Percentiles rank a stretch among this genome's conserved stretches.
Evolutionary conservation across 35 echinoderm and acorn worm species (phyloP).

Genomic region (Ophiothrix spiculata): DNA sequence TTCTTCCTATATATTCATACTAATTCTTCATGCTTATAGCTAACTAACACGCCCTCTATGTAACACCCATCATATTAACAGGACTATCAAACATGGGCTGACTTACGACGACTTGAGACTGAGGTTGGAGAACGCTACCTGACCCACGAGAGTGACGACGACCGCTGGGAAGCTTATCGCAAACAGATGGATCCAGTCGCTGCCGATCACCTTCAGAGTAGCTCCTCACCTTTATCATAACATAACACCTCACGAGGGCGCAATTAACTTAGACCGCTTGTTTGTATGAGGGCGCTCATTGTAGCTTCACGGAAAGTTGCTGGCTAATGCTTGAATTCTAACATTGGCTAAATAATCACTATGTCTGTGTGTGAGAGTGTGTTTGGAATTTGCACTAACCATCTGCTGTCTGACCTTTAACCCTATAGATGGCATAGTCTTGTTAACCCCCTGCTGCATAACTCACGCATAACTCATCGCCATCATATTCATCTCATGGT

Average conservation of each 20-base stretch:
- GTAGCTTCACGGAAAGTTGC: background rate
- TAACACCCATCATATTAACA: slow-evolving; percentile 17
- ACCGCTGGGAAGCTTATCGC: slow-evolving; percentile 86
- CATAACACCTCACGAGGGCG: background rate
- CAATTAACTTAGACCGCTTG: too few relatives aligned
- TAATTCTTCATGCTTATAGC: background rate
- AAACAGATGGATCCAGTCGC: slow-evolving; percentile 15
- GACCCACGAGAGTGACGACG: slow-evolving; percentile 97
- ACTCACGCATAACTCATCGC: background rate
- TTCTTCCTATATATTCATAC: too few relatives aligned
- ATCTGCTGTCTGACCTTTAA: background rate
- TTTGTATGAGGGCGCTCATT: slow-evolving; percentile 6
- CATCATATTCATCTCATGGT: background rate
- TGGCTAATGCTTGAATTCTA: background rate
- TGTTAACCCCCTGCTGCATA: background rate
- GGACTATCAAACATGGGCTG: slow-evolving; percentile 94
- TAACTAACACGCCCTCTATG: background rate
- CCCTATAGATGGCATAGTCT: too few relatives aligned
- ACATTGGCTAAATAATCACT: slow-evolving; percentile 7
- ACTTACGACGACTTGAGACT: slow-evolving; percentile 73
- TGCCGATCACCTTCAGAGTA: background rate
- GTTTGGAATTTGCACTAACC: background rate
- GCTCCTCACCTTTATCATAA: slow-evolving; percentile 4
- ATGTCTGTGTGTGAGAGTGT: slow-evolving; percentile 5
- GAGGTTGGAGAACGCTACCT: slow-evolving; percentile 90